A percentile compares a stretch with the other conserved stretches of the same genome.
Conservation (phyloP, 53 echinoderm and acorn worm genomes). For the Henricia sp. region DNA sequence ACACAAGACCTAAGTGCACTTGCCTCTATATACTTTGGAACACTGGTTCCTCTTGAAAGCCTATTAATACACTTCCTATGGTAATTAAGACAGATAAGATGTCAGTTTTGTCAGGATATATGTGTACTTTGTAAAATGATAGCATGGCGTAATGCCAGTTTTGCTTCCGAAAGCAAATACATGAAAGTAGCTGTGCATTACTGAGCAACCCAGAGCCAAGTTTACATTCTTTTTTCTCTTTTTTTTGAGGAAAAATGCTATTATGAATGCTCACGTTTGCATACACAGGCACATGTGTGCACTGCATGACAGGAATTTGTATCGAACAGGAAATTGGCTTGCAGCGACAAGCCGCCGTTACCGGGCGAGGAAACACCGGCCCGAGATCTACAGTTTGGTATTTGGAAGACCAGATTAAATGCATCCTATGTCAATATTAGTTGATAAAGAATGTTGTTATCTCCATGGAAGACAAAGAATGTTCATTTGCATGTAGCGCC, state of each 20-base stretch:
- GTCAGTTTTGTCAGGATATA: slow-evolving; percentile 33
- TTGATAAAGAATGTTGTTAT: no score
- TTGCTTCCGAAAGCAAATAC: slow-evolving; percentile 39
- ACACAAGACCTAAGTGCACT: slow-evolving; percentile 50
- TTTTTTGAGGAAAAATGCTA: not conserved
- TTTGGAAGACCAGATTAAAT: no score
- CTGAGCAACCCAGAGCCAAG: not conserved
- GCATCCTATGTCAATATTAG: no score
- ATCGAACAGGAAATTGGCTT: not conserved
- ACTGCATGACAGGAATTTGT: slow-evolving; percentile 5
- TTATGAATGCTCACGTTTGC: slow-evolving; percentile 5
- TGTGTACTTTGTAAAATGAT: slow-evolving; percentile 61
- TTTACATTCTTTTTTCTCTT: not conserved
- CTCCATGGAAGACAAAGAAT: no score
- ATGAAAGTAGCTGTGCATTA: slow-evolving; percentile 12
- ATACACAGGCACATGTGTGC: slow-evolving; percentile 1
- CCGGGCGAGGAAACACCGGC: slow-evolving; percentile 3
- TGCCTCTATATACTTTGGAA: slow-evolving; percentile 17
- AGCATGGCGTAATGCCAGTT: slow-evolving; percentile 27
- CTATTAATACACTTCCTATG: slow-evolving; percentile 47
- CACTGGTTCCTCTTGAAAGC: slow-evolving; percentile 11
- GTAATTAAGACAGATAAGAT: slow-evolving; percentile 38
- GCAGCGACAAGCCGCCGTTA: slow-evolving; percentile 4
- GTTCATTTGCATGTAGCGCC: no score
- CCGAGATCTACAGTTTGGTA: no score